Evolutionary conservation across 2,888 invertebrate genomes (phyloP), one percentile per base, ranked within the genome.

Genomic region (Heliconius erato): DNA sequence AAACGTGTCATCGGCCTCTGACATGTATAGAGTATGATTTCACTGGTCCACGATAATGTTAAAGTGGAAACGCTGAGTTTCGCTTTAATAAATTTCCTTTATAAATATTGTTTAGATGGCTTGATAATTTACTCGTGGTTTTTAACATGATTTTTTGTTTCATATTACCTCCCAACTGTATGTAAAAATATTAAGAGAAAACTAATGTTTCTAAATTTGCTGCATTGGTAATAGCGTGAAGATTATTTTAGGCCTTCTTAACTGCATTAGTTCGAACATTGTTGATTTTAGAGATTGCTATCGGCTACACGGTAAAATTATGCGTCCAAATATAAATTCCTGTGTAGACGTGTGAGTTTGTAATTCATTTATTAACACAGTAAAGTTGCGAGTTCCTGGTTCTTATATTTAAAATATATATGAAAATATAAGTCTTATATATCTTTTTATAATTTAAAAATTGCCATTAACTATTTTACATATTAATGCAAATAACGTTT

Each of bases 251-350:
- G 76, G 59, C 76, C 68, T 54, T 76, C 74, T 54, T 71, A 59
- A 74, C 71, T 65, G 65, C 54, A 79, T 79, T 54, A 71, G 49
- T 32, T 19, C 23, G 44, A 82, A 80, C 79, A 82, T 65, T 82
- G 82, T 82, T 80, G 82, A 82, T 82, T 82, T 80, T 82, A 80
- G 59, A 71, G 49, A 80, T 79, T 76, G 54, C 74, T 76, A 80
- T 76, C 80, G 74, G 68, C 74, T 68, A 74, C 68, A 80, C 54
- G 74, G 80, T 74, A 67, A 74, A 74, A 76, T 81, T 68, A 76
- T 81, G 40, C 80, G 59, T 81, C 76, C 69, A 76, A 81, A 69
- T 76, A 81, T 81, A 81, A 76, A 54, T 80, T 69, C 26, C 23
- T 68, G 49, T 49, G 71, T 35, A 67, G 26, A 68, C n/a, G 19